Evolutionary conservation across 2,797 vertebrate species (phyloP), one percentile per base, ranked within the genome.

Genomic region (Cuculus canorus): DNA sequence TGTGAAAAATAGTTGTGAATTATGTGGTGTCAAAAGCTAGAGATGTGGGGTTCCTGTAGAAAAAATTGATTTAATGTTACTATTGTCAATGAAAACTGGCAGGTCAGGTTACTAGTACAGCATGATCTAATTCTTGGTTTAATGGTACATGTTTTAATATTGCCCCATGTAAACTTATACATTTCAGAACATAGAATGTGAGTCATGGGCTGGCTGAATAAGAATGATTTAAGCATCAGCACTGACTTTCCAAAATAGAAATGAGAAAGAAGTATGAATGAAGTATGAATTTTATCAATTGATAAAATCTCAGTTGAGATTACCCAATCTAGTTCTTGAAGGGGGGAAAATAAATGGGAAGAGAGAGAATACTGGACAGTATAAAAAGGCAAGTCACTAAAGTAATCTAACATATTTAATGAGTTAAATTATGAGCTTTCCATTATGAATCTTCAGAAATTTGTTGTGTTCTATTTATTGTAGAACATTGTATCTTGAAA

Each of bases 321-420:
- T 70, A 53, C 3, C n/a, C 15, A 35, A 10, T 17, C 13, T 52
- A 43, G 37, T 23, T 50, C 28, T 39, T 28, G 37, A 84, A 63
- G 30, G 30, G 13, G 50, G 17, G 28, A 27, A 37, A 54, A 13
- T n/a, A 3, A 2, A 8, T 0, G 1, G 4, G 2, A 11, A 32
- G 43, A 52, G 15, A 5, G 10, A 5, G 32, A 82, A 77, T 25
- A 56, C 27, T 45, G 15, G 12, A 9, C 30, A 39, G 22, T 18
- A 16, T 77, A 37, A n/a, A 82, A 88, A 80, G 13, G 8, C 16
- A 59, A 77, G 9, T 16, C 16, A n/a, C 21, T 24, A 17, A 70
- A 86, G 54, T 37, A 21, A 43, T 37, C 13, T 70, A 30, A 22
- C 4, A 13, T 10, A 13, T 56, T 81, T 59, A 47, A 75, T 24